phyloP scores from a whole-genome alignment of 2,113 vertebrate species.

The Osmerus mordax region DNA sequence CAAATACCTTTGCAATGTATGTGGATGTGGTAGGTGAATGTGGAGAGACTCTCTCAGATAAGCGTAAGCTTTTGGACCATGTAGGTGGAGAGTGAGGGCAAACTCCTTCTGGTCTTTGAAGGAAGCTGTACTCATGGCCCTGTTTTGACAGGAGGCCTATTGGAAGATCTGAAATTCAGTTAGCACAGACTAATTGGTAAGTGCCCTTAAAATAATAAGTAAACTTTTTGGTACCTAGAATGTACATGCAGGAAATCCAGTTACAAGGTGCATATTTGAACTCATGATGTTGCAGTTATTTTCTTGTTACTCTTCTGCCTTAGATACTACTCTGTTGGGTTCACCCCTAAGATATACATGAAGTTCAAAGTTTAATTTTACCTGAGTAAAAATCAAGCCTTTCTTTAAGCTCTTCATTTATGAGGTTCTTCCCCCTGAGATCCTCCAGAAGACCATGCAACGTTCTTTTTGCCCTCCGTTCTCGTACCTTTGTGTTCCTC shows the following conservation, averaged over 20 bases:
- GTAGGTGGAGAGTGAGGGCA: conserved; percentile 32
- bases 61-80: conserved; percentile 32
- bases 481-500: too few relatives aligned
- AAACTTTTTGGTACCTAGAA: too few relatives aligned
- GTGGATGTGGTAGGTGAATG: conserved; percentile 25
- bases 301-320: too few relatives aligned
- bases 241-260: neutral
- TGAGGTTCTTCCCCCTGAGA: too few relatives aligned
- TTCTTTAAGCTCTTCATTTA: too few relatives aligned
- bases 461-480: too few relatives aligned
- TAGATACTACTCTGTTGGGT: too few relatives aligned
- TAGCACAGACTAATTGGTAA: neutral
- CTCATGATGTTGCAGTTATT: too few relatives aligned
- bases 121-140: conserved; percentile 33
- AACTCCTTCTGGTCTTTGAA: conserved; percentile 35
- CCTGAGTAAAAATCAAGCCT: too few relatives aligned
- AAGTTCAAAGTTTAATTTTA: too few relatives aligned
- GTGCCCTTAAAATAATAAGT: neutral
- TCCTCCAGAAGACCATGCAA: too few relatives aligned
- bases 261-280: neutral
- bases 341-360: neutral
- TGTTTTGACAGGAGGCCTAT: conserved; percentile 32
- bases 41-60: conserved; percentile 33
- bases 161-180: conserved; percentile 29
- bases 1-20: conserved; percentile 27